Percentiles rank a stretch among this genome's conserved stretches.
These are phyloP conservation scores for Callyntrura sp. DNA, from an alignment of 2,888 invertebrate genomes.

Conservation along the genomic window DNA sequence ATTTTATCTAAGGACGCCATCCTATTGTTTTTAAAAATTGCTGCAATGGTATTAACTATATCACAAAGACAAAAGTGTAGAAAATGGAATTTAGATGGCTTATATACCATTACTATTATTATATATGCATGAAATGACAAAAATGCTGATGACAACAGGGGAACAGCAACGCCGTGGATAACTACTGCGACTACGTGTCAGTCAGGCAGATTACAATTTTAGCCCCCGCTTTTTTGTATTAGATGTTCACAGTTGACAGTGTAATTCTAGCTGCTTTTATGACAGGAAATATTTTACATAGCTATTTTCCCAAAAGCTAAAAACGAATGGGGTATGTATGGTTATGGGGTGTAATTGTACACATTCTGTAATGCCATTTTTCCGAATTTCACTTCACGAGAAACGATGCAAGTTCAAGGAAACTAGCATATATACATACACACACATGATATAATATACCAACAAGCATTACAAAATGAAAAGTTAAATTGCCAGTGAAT, in stretches of 20 bases:
- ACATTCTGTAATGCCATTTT: constrained; percentile 4
- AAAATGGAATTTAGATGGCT: constrained; percentile 6
- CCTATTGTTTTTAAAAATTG: background rate
- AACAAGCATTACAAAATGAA: background rate
- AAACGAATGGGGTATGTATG: constrained; percentile 12
- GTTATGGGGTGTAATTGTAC: constrained; percentile 28
- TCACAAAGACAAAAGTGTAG: background rate
- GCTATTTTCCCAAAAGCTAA: constrained; percentile 44
- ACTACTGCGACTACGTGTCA: constrained; percentile 44
- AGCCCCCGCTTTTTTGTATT: constrained; percentile 25
- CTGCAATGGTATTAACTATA: background rate
- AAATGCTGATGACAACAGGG: constrained; percentile 40
- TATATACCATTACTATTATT: background rate
- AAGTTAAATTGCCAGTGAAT: background rate
- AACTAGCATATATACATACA: background rate
- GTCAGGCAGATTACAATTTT: constrained; percentile 45
- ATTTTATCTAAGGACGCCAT: background rate
- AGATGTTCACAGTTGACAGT: constrained; percentile 51
- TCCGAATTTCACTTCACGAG: constrained; percentile 26
- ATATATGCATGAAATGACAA: constrained; percentile 44
- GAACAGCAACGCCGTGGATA: background rate
- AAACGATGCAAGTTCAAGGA: constrained; percentile 41
- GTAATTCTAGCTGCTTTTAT: constrained; percentile 61
- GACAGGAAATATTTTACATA: constrained; percentile 61
- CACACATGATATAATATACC: no score